Evolutionary conservation across 1,140 invertebrate species (phyloP), one percentile per base, ranked within the genome.

Genomic region (Venustaconcha ellipsiformis): DNA sequence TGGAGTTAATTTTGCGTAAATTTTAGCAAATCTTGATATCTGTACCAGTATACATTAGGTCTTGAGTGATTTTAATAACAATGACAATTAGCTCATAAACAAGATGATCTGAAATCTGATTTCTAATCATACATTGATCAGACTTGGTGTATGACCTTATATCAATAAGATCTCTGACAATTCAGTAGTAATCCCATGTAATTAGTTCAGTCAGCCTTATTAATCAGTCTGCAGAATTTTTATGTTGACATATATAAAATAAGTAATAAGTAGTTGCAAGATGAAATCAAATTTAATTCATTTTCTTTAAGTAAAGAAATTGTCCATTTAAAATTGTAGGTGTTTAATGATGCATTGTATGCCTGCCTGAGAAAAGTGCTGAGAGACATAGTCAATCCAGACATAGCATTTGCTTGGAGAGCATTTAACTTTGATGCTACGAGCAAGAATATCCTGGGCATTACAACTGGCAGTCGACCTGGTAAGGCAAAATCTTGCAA

Each of bases 371-470:
- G 80, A 58, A 88, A 87, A 70, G 72, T 71, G 14, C 70, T 86
- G 14, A 70, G 77, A 37, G 84, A 88, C 23, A 78, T 88, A 30
- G 76, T 81, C 13, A 86, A 66, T 67, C 83, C 84, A 57, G 88
- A 89, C n/a, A 82, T 88, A 70, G 87, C 88, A 6, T 85, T 87
- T 85, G 88, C 89, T 6, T 89, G 88, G 87, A 78, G 87, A 70
- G 82, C 83, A 12, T 88, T 90, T 73, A 86, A 80, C 62, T 87
- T 84, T 84, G 89, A 90, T 78, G 79, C 78, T 13, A 86, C 84
- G 8, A 82, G 86, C 20, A 81, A 80, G 57, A 89, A 89, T 80
- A 84, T 88, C 17, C 71, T 90, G 17, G 82, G 79, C 15, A 65
- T 86, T 17, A 62, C 80, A 23, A 58, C 79, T 37, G 83, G 82